phyloP scores from a whole-genome alignment of 2,113 vertebrate genomes.

The Channa argus region DNA sequence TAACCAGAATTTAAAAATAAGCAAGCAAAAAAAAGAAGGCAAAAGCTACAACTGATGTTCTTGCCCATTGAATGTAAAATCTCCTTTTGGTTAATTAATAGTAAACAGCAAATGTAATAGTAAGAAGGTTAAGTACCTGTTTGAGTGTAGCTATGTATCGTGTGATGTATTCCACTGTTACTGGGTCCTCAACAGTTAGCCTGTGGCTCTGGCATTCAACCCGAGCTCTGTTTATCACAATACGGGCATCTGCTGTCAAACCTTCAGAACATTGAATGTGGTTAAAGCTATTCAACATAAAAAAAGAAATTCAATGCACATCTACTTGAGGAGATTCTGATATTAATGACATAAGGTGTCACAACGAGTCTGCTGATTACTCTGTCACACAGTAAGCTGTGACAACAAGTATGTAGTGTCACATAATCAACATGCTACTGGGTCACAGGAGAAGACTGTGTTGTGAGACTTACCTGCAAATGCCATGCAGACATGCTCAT shows the following conservation, averaged over 20 bases:
- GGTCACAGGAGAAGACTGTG: background rate
- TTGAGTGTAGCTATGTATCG: slow-evolving; percentile 92
- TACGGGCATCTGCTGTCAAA: slow-evolving; percentile 90
- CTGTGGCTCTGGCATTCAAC: slow-evolving; percentile 92
- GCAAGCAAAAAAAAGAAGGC: background rate
- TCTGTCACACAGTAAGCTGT: background rate
- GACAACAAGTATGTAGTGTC: too few species aligned
- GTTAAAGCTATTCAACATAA: background rate
- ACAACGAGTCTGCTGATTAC: background rate
- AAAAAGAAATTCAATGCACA: background rate
- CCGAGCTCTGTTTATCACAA: slow-evolving; percentile 90
- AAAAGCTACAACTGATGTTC: background rate
- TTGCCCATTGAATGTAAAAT: background rate
- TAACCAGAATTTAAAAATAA: too few species aligned
- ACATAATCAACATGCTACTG: background rate
- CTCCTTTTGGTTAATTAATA: background rate
- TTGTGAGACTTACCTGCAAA: slow-evolving; percentile 82
- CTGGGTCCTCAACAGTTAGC: slow-evolving; percentile 91
- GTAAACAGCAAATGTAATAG: background rate
- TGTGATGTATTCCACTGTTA: slow-evolving; percentile 92
- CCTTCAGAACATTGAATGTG: slow-evolving; percentile 71
- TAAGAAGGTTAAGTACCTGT: slow-evolving; percentile 80
- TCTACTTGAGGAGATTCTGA: background rate
- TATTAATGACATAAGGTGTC: background rate
- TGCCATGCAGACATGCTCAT: slow-evolving; percentile 88